Evolutionary conservation across 2,888 invertebrate species (phyloP), one percentile per base, ranked within the genome.

Genomic region (Petrolisthes cinctipes): DNA sequence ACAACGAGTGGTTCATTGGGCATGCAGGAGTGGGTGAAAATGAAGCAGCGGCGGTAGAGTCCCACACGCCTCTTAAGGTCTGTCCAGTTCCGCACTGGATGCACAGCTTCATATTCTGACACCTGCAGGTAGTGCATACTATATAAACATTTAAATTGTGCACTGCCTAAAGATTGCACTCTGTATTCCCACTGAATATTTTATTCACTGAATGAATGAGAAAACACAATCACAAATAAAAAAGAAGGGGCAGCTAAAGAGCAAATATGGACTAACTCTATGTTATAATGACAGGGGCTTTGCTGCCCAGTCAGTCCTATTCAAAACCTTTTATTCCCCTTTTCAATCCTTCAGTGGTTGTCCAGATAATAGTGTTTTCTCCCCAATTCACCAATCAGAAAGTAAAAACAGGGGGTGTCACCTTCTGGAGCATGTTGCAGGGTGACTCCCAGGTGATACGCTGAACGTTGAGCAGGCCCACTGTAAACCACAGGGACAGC

Each of bases 61-160:
- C 95, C 95, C 5, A 96, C 95, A 89, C 96, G 93, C 88, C 94
- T 93, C 92, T 95, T 95, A 85, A 96, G 93, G 92, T 96, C 96
- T 17, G 94, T 93, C 95, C 95, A 95, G 92, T 94, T 95, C 91
- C 94, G 93, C 53, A 96, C 94, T 0, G 95, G 95, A 93, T 96
- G 96, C 68, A 96, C 95, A 5, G 95, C 95, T 92, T 96, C 96
- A 92, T 95, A 95, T 91, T 95, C 95, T 66, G 95, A 95, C 89
- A 95, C 94, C 95, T 95, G 91, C 14, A 53, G 9, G 9, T 61
- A 61, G 9, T 20, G 83, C 89, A 37, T 37, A 37, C 37, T 37
- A 37, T 37, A 37, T 37, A 37, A 37, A 37, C 37, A 37, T 37
- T 37, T 37, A 37, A 37, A 37, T 37, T 37, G 37, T 37, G 37